These are phyloP conservation scores for Sesia apiformis DNA, from an alignment of 2,888 invertebrate genomes.

Conservation along the genomic window DNA sequence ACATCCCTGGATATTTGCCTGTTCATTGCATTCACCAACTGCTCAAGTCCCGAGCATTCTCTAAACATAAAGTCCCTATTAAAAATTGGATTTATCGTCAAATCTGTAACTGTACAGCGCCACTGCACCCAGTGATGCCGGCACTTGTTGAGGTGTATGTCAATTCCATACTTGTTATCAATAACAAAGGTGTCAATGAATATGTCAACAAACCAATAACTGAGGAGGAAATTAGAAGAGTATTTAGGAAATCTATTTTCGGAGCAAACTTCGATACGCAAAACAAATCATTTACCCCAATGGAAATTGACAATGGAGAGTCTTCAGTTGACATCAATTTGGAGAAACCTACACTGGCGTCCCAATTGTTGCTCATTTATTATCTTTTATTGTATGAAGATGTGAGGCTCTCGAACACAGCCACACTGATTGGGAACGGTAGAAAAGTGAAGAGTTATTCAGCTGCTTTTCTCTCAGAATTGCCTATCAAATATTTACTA, in stretches of 20 bases:
- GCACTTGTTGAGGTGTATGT: constrained; percentile 96
- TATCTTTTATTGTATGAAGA: constrained; percentile 95
- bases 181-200: constrained; percentile 79
- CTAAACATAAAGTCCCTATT: constrained; percentile 96
- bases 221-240: constrained; percentile 89
- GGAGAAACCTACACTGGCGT: constrained; percentile 82
- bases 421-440: constrained; percentile 78
- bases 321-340: constrained; percentile 69
- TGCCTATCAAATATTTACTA: constrained; percentile 94
- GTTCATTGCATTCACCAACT: constrained; percentile 97
- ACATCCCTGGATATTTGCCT: constrained; percentile 92
- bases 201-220: constrained; percentile 93
- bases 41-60: constrained; percentile 93
- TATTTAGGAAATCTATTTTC: constrained; percentile 86
- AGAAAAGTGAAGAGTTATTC: constrained; percentile 89
- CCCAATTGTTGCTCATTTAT: constrained; percentile 92
- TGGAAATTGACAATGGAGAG: constrained; percentile 72
- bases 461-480: constrained; percentile 88
- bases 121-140: constrained; percentile 94
- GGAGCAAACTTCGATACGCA: constrained; percentile 81
- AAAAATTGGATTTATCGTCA: constrained; percentile 98
- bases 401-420: constrained; percentile 83
- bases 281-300: constrained; percentile 56
- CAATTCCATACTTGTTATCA: constrained; percentile 87
- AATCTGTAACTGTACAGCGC: constrained; percentile 90